These are phyloP conservation scores for Phasianus colchicus DNA, from an alignment of 2,113 vertebrate species.

Conservation along the genomic window DNA sequence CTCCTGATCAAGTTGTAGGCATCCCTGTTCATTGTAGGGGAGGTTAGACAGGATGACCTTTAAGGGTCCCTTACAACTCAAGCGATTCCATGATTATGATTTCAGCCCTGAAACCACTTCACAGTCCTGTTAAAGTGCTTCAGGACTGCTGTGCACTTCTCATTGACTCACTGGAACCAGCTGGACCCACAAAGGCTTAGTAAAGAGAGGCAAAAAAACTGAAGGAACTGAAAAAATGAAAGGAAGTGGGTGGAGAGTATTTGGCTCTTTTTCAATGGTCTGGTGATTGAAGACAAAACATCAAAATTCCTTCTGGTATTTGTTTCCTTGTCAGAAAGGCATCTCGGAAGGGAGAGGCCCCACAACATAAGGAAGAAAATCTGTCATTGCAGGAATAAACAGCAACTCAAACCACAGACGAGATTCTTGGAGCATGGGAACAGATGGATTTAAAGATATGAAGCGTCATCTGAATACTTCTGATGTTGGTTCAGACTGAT, in stretches of 20 bases:
- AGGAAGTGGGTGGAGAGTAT: background rate
- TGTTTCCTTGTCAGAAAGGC: constrained; percentile 1
- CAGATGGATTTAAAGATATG: background rate
- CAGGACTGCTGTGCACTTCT: background rate
- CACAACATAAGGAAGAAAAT: background rate
- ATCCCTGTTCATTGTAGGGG: too few species aligned
- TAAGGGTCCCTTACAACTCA: too few species aligned
- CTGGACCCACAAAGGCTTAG: accelerated
- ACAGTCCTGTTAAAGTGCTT: background rate
- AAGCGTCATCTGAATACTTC: background rate
- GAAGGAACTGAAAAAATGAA: background rate
- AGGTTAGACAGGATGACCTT: too few species aligned
- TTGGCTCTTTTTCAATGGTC: background rate
- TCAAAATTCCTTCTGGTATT: background rate
- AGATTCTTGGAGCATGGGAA: background rate
- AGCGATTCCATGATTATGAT: too few species aligned
- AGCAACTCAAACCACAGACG: background rate
- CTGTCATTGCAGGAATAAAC: background rate
- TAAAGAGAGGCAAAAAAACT: background rate
- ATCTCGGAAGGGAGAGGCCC: background rate
- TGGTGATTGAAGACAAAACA: background rate
- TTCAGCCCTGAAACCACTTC: background rate
- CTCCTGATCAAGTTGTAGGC: background rate
- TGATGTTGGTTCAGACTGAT: background rate
- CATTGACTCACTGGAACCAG: background rate